Base-by-base conservation (phyloP, 2,888 invertebrate genomes). In the Dasysyrphus albostriatus region DNA sequence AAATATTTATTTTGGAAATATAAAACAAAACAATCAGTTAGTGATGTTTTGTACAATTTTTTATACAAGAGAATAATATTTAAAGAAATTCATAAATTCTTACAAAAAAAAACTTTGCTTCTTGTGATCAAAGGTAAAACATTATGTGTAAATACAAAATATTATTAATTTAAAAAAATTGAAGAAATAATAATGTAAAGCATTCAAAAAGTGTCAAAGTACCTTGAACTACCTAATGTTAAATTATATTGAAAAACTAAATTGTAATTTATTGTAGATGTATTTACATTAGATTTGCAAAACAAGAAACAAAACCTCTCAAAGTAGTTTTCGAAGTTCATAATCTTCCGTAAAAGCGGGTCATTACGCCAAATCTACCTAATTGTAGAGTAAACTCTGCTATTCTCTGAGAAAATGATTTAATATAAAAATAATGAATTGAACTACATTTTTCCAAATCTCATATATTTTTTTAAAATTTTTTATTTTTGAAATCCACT, bases 31-130 rank as follows among this genome's bases (percentile, higher is more conserved):
- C 39, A 85, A 81, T 85, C 84, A 85, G 12, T 61, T 85, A 83
- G 78, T 82, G 78, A 78, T 83, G 78, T 63, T 87, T 85, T 87
- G 87, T 87, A 87, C 87, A 74, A 49, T 49, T 82, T 87, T 87
- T 83, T 82, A 82, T 82, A 82, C 74, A 67, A 14, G 29, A 37
- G 49, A 56, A 37, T 39, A 37, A 54, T n/a, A 54, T 5, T 5
- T 24, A 65, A 49, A 37, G 34, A 37, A 9, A 32, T 19, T 1
- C 37, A 65, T 24, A 39, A 3, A 14, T n/a, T 19, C 3, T 24
- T 24, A 1, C 1, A 24, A 6, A 67, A 63, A 65, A 70, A 58
- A 19, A 3, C n/a, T n/a, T n/a, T 75, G 63, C 74, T 81, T 73
- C 51, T 77, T 47, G 73, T 73, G n/a, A 19, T 32, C 8, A 54